Percentiles rank a stretch among this genome's conserved stretches.
These are phyloP conservation scores for Myripristis jacobus DNA, from an alignment of 2,797 vertebrate species.

Conservation along the genomic window DNA sequence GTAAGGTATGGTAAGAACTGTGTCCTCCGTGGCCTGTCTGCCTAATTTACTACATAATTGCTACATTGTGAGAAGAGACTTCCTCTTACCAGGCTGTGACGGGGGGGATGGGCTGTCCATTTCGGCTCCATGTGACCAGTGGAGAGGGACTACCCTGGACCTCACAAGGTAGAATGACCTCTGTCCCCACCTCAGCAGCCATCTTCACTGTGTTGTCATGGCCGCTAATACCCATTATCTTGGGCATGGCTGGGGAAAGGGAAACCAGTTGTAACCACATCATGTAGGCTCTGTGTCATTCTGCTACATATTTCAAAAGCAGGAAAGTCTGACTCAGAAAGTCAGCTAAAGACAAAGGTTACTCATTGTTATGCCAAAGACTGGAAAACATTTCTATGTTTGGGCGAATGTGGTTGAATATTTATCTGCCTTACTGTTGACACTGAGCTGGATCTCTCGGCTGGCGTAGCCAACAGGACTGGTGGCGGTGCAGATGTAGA, in stretches of 20 bases:
- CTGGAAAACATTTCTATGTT: conserved; percentile 18
- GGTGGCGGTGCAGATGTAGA: conserved; percentile 91
- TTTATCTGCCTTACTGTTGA: conserved; percentile 88
- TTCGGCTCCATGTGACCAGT: conserved; percentile 88
- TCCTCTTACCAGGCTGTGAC: conserved; percentile 84
- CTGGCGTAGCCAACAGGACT: conserved; percentile 89
- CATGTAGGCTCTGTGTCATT: background rate
- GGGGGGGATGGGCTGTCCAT: conserved; percentile 82
- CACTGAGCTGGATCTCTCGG: conserved; percentile 88
- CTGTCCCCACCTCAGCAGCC: conserved; percentile 84
- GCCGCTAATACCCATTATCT: conserved; percentile 78
- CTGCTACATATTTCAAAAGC: conserved; percentile 3
- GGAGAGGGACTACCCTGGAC: conserved; percentile 87
- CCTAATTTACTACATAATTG: conserved; percentile 37
- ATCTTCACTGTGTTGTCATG: conserved; percentile 67
- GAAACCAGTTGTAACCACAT: conserved; percentile 24
- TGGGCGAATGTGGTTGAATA: conserved; percentile 8
- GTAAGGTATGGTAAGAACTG: conserved; percentile 32
- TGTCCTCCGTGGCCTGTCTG: conserved; percentile 29
- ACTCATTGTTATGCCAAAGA: conserved; percentile 34
- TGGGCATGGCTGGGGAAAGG: conserved; percentile 85
- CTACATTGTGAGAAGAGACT: conserved; percentile 32
- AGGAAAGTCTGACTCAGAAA: conserved; percentile 2
- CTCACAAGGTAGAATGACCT: conserved; percentile 89
- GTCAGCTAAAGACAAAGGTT: background rate